Conservation (phyloP, 2,113 vertebrate species). For the Tetrao urogallus region DNA sequence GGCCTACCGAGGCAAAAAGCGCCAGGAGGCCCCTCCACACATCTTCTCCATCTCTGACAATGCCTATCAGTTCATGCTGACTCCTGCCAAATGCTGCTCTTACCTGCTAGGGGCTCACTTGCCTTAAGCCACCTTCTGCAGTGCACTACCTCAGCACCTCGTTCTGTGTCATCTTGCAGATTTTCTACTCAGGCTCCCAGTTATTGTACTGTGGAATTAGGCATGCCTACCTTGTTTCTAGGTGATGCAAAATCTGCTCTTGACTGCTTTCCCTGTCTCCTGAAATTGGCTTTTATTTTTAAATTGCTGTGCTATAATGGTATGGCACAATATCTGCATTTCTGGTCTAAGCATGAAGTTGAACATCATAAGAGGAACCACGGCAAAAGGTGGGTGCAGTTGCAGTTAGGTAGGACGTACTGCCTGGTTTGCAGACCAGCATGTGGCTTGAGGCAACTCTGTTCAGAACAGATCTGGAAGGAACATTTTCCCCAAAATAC, state of each 20-base stretch:
- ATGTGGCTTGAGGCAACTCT: background rate
- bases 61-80: slow-evolving; percentile 85
- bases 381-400: background rate
- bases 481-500: background rate
- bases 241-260: background rate
- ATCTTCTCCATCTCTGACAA: slow-evolving; percentile 91
- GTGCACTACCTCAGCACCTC: background rate
- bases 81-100: background rate
- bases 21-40: slow-evolving; percentile 87
- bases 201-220: background rate
- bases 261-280: background rate
- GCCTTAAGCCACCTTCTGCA: background rate
- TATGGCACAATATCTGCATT: background rate
- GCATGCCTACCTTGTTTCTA: background rate
- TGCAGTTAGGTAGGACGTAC: background rate
- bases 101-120: background rate
- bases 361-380: background rate
- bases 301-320: background rate
- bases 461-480: background rate
- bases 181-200: background rate
- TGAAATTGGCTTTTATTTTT: background rate
- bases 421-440: background rate
- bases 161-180: background rate
- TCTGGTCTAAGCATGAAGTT: background rate
- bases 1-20: slow-evolving; percentile 86